Base-by-base conservation (phyloP, 2,113 vertebrate genomes). In the Pongo abelii region DNA sequence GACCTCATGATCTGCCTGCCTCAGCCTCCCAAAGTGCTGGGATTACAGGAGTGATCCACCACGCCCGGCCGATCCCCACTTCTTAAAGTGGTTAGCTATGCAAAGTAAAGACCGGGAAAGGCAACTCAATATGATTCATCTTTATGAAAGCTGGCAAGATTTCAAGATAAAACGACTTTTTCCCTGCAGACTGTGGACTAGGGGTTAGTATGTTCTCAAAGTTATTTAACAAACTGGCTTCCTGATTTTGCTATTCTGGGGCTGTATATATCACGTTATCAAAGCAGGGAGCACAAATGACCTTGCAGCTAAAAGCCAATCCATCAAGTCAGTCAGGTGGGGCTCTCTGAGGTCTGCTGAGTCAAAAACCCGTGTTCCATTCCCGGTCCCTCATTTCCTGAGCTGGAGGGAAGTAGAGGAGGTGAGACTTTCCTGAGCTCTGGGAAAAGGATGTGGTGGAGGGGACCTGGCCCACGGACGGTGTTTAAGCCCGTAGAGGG, bases 371-470 rank as follows among this genome's bases (percentile, higher is more conserved):
- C 32, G 59, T 52, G 84, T 90, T 92, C 80, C 80, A 95, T 90
- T 87, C 87, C 84, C 20, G 50, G 64, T 48, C 61, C 57, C 75
- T 87, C 75, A 87, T 35, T 93, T 96, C 86, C 92, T 88, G 89
- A 86, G 74, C 84, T 67, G 61, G 77, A 70, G 40, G 78, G 84
- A 72, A 57, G 67, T 32, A 25, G 38, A n/a, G 46, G 48, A 52
- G 38, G 17, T 2, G 38, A 57, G 57, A 52, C 30, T 25, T 46
- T 17, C 23, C 25, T 38, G 72, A 79, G 72, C 38, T 38, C 78
- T 46, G 4, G 35, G 74, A 27, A 74, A 55, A 75, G 79, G 77
- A 94, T 18, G 32, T 52, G 14, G 86, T 4, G 16, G 61, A 9
- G 40, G 59, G 93, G n/a, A 78, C 48, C n/a, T 40, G 22, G 72